Percentiles rank a stretch among this genome's conserved stretches.
Evolutionary conservation across 2,797 vertebrate species (phyloP).

Genomic region (Echeneis naucrates): DNA sequence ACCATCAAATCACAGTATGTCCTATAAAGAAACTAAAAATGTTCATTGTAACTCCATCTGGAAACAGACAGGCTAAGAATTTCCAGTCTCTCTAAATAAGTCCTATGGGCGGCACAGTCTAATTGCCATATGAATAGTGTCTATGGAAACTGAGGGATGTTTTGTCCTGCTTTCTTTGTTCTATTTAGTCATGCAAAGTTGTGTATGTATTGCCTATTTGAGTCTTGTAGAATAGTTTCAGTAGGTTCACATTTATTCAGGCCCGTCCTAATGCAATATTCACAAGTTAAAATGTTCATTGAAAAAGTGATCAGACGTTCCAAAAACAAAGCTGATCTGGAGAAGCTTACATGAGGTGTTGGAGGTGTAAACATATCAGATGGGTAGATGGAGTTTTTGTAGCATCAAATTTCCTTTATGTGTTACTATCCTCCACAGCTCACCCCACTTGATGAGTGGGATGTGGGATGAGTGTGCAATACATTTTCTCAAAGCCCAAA

Average conservation of each 20-base stretch:
- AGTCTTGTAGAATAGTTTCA: neutral
- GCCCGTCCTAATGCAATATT: neutral
- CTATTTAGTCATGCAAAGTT: too few relatives aligned
- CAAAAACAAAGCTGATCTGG: neutral
- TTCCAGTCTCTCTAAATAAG: neutral
- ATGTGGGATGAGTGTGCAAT: neutral
- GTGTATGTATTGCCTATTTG: neutral
- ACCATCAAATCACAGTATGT: neutral
- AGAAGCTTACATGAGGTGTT: neutral
- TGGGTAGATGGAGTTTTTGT: neutral
- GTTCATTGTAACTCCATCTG: constrained; percentile 9
- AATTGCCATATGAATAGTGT: constrained; percentile 10
- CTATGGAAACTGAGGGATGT: neutral
- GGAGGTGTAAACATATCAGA: neutral
- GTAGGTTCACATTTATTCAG: neutral
- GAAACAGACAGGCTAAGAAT: constrained; percentile 9
- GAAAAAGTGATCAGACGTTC: neutral
- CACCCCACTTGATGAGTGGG: too few relatives aligned
- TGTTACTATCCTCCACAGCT: neutral
- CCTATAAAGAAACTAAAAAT: neutral
- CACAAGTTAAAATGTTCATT: neutral
- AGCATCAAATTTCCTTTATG: neutral
- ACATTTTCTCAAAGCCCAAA: neutral
- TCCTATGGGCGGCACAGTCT: neutral
- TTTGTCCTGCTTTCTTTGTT: too few relatives aligned